Evolutionary conservation across 2,888 invertebrate species (phyloP), one percentile per base, ranked within the genome.

Genomic region (Andrena chrysosceles): DNA sequence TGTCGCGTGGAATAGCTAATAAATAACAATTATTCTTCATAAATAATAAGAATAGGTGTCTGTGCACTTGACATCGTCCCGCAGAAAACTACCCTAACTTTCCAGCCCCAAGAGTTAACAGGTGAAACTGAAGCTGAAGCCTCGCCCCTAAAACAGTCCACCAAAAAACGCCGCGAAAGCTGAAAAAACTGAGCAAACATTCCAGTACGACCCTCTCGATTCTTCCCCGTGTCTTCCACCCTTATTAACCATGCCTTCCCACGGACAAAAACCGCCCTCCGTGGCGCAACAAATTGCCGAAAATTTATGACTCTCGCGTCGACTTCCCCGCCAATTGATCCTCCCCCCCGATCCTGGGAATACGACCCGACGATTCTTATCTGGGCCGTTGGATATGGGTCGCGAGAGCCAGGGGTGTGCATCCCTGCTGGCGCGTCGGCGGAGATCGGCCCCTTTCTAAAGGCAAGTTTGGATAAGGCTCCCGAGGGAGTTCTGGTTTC

Each of bases 391-490:
- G 77, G 76, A 84, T 86, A 72, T 82, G 80, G 80, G 80, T 85
- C 77, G 85, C 71, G 81, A 62, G 52, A 71, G 78, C 64, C 59
- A 48, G 66, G 23, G 81, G 83, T 74, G 71, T 81, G 81, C 78
- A 81, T 79, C 77, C 81, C 71, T 75, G 42, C 69, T 56, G 59
- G 80, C 63, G 74, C 10, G 56, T 66, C 83, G 73, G 66, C 75
- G 85, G 81, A 42, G 42, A 83, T 85, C 87, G 76, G 33, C 85
- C 85, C 42, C 86, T 83, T 85, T 85, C 87, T 86, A 88, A 88
- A 90, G 86, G 87, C 83, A 83, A 87, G 88, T 87, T 86, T 68
- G 90, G 85, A 90, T 90, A 91, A 90, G 89, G 89, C 87, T 90
- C 91, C 88, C 90, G 56, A 1, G 90, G 86, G 91, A 89, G 48